Conservation (phyloP, 2,888 invertebrate genomes). For the Scaptomyza reducta region DNA sequence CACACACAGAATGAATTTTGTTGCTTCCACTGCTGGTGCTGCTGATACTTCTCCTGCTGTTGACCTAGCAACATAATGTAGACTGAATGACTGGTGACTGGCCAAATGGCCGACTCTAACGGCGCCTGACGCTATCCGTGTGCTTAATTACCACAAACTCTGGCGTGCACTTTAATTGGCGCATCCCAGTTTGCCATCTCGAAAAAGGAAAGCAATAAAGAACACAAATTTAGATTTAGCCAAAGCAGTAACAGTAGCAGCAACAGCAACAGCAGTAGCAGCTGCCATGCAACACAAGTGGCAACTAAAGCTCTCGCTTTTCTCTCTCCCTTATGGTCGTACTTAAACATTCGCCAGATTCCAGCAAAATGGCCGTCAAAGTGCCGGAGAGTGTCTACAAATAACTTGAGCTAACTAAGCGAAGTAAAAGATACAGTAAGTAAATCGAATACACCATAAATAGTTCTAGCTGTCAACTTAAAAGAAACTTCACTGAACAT, state of each 20-base stretch:
- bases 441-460: not conserved
- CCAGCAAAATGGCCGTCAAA: slow-evolving; percentile 7
- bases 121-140: slow-evolving; percentile 19
- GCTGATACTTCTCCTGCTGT: too few species aligned
- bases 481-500: slow-evolving; percentile 3
- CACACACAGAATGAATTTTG: slow-evolving; percentile 15
- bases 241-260: not conserved
- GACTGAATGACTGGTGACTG: slow-evolving; percentile 19
- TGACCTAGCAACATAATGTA: slow-evolving; percentile 42
- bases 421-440: slow-evolving; percentile 4
- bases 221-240: slow-evolving; percentile 51
- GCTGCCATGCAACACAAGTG: slow-evolving; percentile 33
- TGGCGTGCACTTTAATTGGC: slow-evolving; percentile 57
- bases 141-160: slow-evolving; percentile 61
- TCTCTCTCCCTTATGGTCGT: not conserved
- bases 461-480: slow-evolving; percentile 2
- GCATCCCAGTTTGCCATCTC: not conserved
- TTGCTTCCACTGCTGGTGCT: slow-evolving; percentile 14
- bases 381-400: slow-evolving; percentile 5
- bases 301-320: not conserved
- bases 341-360: slow-evolving; percentile 14
- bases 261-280: not conserved
- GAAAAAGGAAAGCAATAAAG: slow-evolving; percentile 41
- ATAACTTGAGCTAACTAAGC: slow-evolving; percentile 8
- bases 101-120: slow-evolving; percentile 14